A percentile compares a stretch with the other conserved stretches of the same genome.
These are phyloP conservation scores for Coracopsis vasa DNA, from an alignment of 2,113 vertebrate genomes.

Conservation along the genomic window DNA sequence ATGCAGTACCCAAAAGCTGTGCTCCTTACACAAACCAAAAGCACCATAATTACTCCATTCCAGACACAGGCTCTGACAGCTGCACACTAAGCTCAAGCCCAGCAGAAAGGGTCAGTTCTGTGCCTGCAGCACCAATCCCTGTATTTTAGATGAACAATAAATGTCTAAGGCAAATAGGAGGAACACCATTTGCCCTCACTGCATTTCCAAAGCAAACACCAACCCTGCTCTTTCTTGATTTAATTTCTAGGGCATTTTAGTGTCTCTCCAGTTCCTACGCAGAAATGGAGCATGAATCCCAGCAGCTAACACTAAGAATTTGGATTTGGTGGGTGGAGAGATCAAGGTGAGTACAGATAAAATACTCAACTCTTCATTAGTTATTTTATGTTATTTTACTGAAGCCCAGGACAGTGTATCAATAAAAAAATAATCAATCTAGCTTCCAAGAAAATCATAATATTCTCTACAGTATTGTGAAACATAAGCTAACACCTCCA, in stretches of 20 bases:
- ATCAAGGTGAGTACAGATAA: not conserved
- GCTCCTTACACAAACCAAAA: not conserved
- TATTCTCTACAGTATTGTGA: not conserved
- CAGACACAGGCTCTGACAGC: not conserved
- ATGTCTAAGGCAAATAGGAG: not conserved
- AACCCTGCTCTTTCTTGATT: fast-evolving
- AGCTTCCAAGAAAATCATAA: not conserved
- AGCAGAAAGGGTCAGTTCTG: fast-evolving
- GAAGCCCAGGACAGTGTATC: not conserved
- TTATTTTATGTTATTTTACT: not conserved
- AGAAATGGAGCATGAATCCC: not conserved
- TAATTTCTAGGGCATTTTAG: not conserved
- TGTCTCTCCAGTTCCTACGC: not conserved
- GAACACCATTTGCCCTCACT: not conserved
- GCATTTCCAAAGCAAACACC: not conserved
- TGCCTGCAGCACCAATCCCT: not conserved
- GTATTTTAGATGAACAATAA: not conserved
- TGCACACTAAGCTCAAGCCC: not conserved
- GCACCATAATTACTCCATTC: not conserved
- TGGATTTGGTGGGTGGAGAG: not conserved
- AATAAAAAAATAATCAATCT: not conserved
- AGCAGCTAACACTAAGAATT: not conserved
- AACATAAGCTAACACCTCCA: not conserved
- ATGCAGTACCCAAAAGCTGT: too few species aligned
- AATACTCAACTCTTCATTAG: not conserved